Evolutionary conservation across 2,797 vertebrate genomes (phyloP), one percentile per base, ranked within the genome.

Genomic region (Bryconaethiops microstoma): DNA sequence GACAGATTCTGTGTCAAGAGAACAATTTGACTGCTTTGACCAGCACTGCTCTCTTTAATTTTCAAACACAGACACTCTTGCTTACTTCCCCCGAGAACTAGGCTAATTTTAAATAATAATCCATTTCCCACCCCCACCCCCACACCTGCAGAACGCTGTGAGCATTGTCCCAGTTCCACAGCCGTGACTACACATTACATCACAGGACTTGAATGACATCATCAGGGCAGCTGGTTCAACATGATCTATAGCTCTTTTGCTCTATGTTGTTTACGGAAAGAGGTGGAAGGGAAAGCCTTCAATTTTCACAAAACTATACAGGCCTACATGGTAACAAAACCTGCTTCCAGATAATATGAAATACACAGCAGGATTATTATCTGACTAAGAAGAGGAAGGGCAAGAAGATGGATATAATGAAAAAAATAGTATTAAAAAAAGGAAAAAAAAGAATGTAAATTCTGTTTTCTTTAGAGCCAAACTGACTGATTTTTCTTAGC

Each of bases 41-140:
- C 14, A 70, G 25, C 45, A 25, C 10, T 0, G n/a, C 45, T 52
- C 45, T 50, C 45, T 50, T 70, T 25, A 25, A 23, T 29, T 23
- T 23, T 16, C n/a, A 50, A 52, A 39, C 0, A 23, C 63, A 59
- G 40, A 68, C 73, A 73, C 55, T n/a, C 10, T 10, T n/a, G 19
- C 40, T 42, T 4, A n/a, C 64, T 65, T 40, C 63, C 17, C 16
- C 17, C 17, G 77, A 72, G 73, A 79, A 76, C 39, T 23, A 21
- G 75, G 52, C 76, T 76, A 74, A 73, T 71, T 79, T 76, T 72
- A 39, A 40, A 78, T n/a, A 52, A 65, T 42, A 67, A 42, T 40
- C 40, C 19, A 72, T 77, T 45, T 21, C n/a, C n/a, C n/a, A n/a
- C n/a, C n/a, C 40, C 50, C 55, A 39, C 72, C 68, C 67, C 74